phyloP scores from a whole-genome alignment of 1,140 invertebrate species.

The Drosophila funebris region DNA sequence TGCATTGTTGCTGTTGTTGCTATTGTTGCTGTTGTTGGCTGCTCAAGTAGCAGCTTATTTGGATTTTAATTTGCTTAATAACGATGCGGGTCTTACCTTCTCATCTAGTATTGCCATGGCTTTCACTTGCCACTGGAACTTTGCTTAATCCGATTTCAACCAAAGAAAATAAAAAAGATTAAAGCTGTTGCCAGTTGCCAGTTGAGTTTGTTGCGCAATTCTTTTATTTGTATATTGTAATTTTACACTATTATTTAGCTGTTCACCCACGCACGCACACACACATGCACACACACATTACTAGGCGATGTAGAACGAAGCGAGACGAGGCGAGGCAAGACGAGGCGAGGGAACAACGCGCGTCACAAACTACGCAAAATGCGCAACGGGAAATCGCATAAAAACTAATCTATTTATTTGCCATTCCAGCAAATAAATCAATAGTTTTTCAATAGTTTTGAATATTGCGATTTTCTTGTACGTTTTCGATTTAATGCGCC shows the following conservation, averaged over 20 bases:
- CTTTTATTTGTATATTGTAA: constrained; percentile 29
- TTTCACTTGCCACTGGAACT: constrained; percentile 21
- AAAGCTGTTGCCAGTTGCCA: constrained; percentile 2
- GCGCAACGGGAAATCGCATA: constrained; percentile 30
- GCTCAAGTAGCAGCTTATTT: constrained; percentile 29
- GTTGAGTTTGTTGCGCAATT: constrained; percentile 43
- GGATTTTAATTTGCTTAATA: constrained; percentile 33
- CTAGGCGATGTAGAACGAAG: neutral
- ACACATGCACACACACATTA: constrained; percentile 13
- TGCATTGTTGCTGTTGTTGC: neutral
- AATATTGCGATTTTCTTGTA: neutral
- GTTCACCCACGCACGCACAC: constrained; percentile 21
- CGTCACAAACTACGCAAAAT: constrained; percentile 69
- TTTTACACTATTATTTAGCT: constrained; percentile 43
- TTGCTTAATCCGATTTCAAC: constrained; percentile 35
- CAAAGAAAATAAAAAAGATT: neutral
- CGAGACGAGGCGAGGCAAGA: neutral
- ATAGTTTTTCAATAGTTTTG: constrained; percentile 62
- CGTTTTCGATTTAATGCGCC: constrained; percentile 27
- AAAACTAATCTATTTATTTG: constrained; percentile 80
- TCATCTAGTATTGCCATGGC: constrained; percentile 45
- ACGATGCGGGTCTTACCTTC: constrained; percentile 34
- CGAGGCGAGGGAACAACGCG: neutral
- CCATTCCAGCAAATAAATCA: constrained; percentile 73
- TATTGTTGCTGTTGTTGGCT: constrained; percentile 5